Conservation (phyloP, 1,140 invertebrate species). For the Brachionus manjavacas region DNA sequence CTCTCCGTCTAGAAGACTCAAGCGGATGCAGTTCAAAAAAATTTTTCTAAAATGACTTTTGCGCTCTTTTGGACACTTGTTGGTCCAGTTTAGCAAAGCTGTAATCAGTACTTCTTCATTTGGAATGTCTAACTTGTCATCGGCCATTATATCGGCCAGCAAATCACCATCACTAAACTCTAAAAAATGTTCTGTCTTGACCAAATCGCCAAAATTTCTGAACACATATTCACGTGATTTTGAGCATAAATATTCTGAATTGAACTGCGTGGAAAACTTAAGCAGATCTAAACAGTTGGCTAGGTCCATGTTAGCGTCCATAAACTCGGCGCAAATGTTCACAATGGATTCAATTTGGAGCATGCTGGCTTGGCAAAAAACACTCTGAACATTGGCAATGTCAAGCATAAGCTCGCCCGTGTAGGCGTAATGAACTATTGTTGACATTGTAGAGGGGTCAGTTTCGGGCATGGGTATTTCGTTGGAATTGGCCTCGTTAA, state of each 20-base stretch:
- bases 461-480: neutral
- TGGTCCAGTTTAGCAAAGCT: neutral
- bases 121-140: slow-evolving; percentile 1
- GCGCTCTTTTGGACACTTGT: neutral
- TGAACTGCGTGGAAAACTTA: neutral
- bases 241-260: neutral
- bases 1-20: neutral
- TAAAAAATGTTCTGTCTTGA: neutral
- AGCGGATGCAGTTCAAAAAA: neutral
- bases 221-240: neutral
- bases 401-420: neutral
- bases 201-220: slow-evolving; percentile 5
- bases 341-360: neutral
- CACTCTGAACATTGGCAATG: slow-evolving; percentile 5
- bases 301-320: neutral
- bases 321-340: neutral
- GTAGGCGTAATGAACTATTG: slow-evolving; percentile 27
- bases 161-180: neutral
- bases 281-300: neutral
- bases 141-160: neutral
- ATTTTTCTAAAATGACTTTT: neutral
- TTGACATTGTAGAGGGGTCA: neutral
- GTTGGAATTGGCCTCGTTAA: neutral
- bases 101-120: neutral
- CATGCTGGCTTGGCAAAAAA: neutral